phyloP scores from a whole-genome alignment of 2,797 vertebrate genomes.

The Euthynnus affinis region DNA sequence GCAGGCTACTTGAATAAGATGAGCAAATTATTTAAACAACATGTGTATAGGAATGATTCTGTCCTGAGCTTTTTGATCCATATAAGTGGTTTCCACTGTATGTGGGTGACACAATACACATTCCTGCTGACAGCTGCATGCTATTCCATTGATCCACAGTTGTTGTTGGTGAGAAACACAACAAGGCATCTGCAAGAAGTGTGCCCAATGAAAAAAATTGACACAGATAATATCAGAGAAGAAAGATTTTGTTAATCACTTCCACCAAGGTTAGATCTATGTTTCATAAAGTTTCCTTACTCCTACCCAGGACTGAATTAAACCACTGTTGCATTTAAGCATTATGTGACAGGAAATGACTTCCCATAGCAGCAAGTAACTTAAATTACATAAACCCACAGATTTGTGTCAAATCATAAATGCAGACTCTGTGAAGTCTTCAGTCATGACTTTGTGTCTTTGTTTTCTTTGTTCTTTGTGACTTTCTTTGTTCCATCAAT shows the following conservation, averaged over 20 bases:
- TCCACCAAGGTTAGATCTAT: background rate
- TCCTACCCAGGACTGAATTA: background rate
- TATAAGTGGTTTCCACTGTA: too few relatives aligned
- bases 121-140: too few relatives aligned
- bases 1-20: too few relatives aligned
- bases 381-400: slow-evolving; percentile 25
- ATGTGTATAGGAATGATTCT: too few relatives aligned
- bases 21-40: too few relatives aligned
- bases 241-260: slow-evolving; percentile 29
- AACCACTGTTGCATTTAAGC: slow-evolving; percentile 7
- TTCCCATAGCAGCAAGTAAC: slow-evolving; percentile 18
- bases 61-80: too few relatives aligned
- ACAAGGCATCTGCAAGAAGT: too few relatives aligned
- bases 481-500: slow-evolving; percentile 61
- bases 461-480: slow-evolving; percentile 38
- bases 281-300: background rate
- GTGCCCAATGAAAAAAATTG: slow-evolving; percentile 2
- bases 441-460: slow-evolving; percentile 29
- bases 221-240: slow-evolving; percentile 4
- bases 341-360: slow-evolving; percentile 25
- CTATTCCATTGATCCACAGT: too few relatives aligned
- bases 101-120: too few relatives aligned
- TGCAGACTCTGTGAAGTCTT: slow-evolving; percentile 2
- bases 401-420: slow-evolving; percentile 26
- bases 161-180: too few relatives aligned